Percentiles rank a stretch among this genome's conserved stretches.
Conservation (phyloP, 2,113 vertebrate species). For the Poeciliopsis retropinna region DNA sequence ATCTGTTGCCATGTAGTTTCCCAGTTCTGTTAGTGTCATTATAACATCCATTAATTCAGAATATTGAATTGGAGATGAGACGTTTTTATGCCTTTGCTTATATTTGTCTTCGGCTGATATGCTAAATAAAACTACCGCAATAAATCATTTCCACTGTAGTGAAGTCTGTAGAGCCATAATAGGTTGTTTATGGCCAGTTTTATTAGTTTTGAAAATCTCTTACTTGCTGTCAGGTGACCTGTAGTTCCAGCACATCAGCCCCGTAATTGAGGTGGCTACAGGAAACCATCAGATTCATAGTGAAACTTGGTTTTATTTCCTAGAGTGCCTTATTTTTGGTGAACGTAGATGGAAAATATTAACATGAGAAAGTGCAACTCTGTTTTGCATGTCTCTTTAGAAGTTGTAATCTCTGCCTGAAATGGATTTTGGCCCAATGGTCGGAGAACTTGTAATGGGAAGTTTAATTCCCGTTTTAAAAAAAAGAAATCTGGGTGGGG, state of each 20-base stretch:
- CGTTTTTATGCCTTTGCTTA: too few relatives aligned
- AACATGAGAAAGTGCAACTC: conserved; percentile 14
- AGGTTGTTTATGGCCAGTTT: background rate
- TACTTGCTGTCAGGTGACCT: background rate
- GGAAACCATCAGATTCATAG: conserved; percentile 21
- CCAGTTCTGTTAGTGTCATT: background rate
- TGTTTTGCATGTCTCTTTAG: conserved; percentile 43
- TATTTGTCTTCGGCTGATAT: too few relatives aligned
- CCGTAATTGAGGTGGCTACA: background rate
- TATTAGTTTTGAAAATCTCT: background rate
- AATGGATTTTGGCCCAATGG: conserved; percentile 15
- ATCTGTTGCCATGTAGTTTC: background rate
- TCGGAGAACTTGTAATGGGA: conserved; percentile 49
- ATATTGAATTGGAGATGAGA: background rate
- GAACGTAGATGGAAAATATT: conserved; percentile 28
- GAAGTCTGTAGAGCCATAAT: background rate
- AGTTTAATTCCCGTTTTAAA: conserved; percentile 28
- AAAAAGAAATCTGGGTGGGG: conserved; percentile 54
- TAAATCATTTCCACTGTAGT: too few relatives aligned
- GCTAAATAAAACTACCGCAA: too few relatives aligned
- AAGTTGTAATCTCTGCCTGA: conserved; percentile 31
- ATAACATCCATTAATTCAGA: background rate
- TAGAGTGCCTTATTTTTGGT: conserved; percentile 9
- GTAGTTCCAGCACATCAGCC: background rate
- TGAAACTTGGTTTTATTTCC: conserved; percentile 32